Evolutionary conservation across 2,888 invertebrate species (phyloP), one percentile per base, ranked within the genome.

Genomic region (Sepiola atlantica): DNA sequence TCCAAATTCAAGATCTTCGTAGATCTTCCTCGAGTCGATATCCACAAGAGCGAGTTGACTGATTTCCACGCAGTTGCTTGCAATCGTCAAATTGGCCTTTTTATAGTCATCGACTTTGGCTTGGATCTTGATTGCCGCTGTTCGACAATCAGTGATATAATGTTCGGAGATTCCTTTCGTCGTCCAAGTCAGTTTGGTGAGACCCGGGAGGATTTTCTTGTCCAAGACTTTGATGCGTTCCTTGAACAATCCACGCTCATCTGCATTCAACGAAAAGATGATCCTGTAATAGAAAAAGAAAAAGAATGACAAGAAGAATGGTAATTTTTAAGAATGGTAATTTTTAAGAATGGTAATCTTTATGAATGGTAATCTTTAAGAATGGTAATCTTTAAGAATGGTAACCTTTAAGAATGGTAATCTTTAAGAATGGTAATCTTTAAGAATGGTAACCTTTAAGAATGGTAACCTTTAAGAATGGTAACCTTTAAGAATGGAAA

Each of bases 91-190:
- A 97, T 99, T 99, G 95, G 98, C 98, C 77, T 98, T 98, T 97
- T 99, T 99, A 97, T 99, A 99, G 32, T 98, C 98, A 94, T 98
- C 98, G 16, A 99, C 97, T 96, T 98, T 98, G 95, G 98, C 98
- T 98, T 98, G 97, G 91, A 97, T 96, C 95, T 97, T 97, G 94
- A 96, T 96, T 61, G 97, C 97, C 94, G 97, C 97, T 55, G 96
- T 95, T 28, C 97, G 96, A 95, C 97, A 97, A 92, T 97, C 97
- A 20, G 95, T 96, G 94, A 97, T 96, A 95, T 97, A 97, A 95
- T 96, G 97, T 94, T 97, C 97, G 35, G 97, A 96, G 95, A 97
- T 96, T 28, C 97, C 97, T 94, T 97, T 97, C 12, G 97, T 96
- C 0, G 97, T 97, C 97, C 97, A 97, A 10, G 97, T 97, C 24